Percentiles rank a stretch among this genome's conserved stretches.
Conservation (phyloP, 2,888 invertebrate genomes). For the Steinernema scapterisci region DNA sequence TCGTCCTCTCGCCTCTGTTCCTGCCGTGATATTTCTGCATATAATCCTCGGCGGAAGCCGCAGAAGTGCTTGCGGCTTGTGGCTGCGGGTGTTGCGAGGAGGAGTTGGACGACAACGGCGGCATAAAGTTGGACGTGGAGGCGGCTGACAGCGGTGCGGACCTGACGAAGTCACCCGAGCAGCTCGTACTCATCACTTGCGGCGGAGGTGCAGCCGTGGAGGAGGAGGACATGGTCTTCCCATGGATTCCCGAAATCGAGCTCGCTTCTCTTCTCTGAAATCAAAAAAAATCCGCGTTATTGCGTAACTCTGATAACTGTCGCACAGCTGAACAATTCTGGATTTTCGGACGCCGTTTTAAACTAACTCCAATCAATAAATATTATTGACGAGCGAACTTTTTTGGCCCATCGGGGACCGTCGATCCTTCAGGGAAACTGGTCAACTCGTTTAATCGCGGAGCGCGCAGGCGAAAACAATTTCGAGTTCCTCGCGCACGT, state of each 20-base stretch:
- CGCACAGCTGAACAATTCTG: no score
- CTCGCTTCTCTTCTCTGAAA: slow-evolving; percentile 21
- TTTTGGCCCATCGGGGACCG: no score
- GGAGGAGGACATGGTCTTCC: slow-evolving; percentile 1
- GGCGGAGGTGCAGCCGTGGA: neutral
- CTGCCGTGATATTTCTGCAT: slow-evolving; percentile 27
- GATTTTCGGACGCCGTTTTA: no score
- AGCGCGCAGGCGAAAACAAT: no score
- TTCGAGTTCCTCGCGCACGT: no score
- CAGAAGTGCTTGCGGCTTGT: slow-evolving; percentile 4
- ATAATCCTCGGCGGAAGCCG: slow-evolving; percentile 20
- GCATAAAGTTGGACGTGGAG: slow-evolving; percentile 1
- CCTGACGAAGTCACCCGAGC: slow-evolving; percentile 4
- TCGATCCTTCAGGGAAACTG: no score
- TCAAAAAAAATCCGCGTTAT: neutral
- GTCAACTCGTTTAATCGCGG: no score
- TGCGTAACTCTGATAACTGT: no score
- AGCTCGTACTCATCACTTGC: slow-evolving; percentile 13
- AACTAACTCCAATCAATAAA: no score
- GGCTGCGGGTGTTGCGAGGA: neutral
- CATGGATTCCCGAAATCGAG: slow-evolving; percentile 21
- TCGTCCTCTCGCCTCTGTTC: neutral
- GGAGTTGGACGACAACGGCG: neutral
- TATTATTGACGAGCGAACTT: no score
- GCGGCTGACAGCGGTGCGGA: neutral